Conservation (phyloP, 2,113 vertebrate species). For the Trogon melanurus region DNA sequence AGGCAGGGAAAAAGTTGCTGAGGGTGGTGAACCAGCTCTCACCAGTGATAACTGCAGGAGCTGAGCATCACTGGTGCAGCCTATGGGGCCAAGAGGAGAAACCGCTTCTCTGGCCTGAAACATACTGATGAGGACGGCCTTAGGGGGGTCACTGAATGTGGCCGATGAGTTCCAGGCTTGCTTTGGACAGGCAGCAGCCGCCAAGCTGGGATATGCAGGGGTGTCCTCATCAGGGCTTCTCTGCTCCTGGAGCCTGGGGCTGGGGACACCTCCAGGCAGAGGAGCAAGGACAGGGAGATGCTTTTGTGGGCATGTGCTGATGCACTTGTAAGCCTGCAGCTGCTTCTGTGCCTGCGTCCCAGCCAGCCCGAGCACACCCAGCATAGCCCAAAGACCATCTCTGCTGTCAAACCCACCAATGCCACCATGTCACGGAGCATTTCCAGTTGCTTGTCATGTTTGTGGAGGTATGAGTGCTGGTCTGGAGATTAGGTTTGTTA, state of each 20-base stretch:
- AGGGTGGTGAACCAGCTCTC: neutral
- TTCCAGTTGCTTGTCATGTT: neutral
- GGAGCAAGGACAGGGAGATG: neutral
- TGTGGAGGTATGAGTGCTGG: neutral
- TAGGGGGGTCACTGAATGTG: fast-evolving
- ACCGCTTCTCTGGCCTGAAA: neutral
- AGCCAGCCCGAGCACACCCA: neutral
- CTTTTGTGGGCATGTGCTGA: fast-evolving
- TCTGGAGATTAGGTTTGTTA: neutral
- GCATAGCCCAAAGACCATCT: neutral
- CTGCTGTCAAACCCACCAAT: fast-evolving
- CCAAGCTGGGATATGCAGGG: neutral
- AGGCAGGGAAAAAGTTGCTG: fast-evolving
- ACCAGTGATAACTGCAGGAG: fast-evolving
- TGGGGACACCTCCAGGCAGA: neutral
- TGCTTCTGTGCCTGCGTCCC: fast-evolving
- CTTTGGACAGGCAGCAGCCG: neutral
- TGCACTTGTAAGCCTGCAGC: fast-evolving
- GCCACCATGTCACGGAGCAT: neutral
- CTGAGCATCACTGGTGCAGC: neutral
- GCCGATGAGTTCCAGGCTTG: neutral
- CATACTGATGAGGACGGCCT: fast-evolving
- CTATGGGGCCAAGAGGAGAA: neutral
- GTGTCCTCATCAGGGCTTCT: neutral
- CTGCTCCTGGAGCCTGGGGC: neutral